Percentiles rank a stretch among this genome's conserved stretches.
These are phyloP conservation scores for Drosophila fungiperda DNA, from an alignment of 2,888 invertebrate genomes.

Conservation along the genomic window DNA sequence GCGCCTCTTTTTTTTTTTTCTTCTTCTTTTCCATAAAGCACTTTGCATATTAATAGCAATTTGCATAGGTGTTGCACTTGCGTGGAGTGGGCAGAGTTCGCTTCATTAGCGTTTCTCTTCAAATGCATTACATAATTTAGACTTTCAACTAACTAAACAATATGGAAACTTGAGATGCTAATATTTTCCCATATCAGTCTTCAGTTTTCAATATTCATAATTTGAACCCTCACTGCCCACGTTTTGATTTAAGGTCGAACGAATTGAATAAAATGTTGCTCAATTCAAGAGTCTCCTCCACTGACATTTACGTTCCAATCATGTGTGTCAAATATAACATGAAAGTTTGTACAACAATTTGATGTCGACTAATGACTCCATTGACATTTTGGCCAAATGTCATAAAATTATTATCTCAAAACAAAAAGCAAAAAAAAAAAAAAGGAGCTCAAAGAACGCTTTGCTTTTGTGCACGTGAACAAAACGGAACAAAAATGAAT, in stretches of 20 bases:
- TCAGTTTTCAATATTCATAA: too few relatives aligned
- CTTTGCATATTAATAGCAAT: slow-evolving; percentile 75
- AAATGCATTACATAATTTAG: slow-evolving; percentile 27
- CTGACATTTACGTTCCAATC: slow-evolving; percentile 45
- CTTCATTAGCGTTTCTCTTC: slow-evolving; percentile 39
- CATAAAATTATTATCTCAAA: slow-evolving; percentile 11
- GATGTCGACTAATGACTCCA: slow-evolving; percentile 22
- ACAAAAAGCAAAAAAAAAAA: neutral
- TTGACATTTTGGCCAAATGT: slow-evolving; percentile 57
- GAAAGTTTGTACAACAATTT: neutral
- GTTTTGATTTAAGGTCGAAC: slow-evolving; percentile 37
- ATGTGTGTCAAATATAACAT: slow-evolving; percentile 28
- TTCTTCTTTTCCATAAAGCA: slow-evolving; percentile 48
- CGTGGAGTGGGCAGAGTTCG: slow-evolving; percentile 22
- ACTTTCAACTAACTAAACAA: slow-evolving; percentile 9
- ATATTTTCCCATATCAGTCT: neutral
- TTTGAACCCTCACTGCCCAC: slow-evolving; percentile 8
- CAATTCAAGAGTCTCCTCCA: neutral
- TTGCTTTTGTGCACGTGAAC: slow-evolving; percentile 33
- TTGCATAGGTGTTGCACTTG: slow-evolving; percentile 66
- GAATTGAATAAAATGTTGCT: slow-evolving; percentile 24
- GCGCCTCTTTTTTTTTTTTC: slow-evolving; percentile 53
- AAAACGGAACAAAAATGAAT: slow-evolving; percentile 9
- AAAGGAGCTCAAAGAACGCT: slow-evolving; percentile 5
- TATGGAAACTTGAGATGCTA: neutral